Evolutionary conservation across 2,888 invertebrate genomes (phyloP).

Genomic region (Ganaspis brasiliensis): DNA sequence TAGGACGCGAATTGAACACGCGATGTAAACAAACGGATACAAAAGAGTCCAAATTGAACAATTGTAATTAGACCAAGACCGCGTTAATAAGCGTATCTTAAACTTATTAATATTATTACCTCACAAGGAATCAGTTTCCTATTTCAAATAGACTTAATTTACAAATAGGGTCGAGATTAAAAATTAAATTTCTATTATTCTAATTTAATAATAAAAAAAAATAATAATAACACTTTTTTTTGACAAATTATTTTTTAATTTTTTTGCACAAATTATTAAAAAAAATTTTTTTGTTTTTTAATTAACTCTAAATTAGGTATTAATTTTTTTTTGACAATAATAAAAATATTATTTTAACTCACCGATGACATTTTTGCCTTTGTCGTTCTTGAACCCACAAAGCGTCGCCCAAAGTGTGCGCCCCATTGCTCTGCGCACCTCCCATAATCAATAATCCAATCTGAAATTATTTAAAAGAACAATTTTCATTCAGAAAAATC

Average conservation of each 20-base stretch:
- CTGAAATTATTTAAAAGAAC: conserved; percentile 44
- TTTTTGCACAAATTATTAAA: no score
- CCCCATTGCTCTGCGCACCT: conserved; percentile 75
- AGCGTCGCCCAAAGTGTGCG: conserved; percentile 77
- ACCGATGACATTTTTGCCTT: conserved; percentile 75
- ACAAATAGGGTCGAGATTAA: conserved; percentile 22
- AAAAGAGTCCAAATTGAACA: conserved; percentile 50
- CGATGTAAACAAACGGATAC: conserved; percentile 41
- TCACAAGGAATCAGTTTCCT: conserved; percentile 29
- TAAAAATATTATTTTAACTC: conserved; percentile 55
- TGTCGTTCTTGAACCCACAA: conserved; percentile 78
- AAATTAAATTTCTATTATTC: not conserved
- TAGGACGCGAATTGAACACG: conserved; percentile 20
- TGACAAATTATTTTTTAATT: not conserved
- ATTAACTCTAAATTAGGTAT: no score
- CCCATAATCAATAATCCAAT: conserved; percentile 69
- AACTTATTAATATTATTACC: conserved; percentile 19
- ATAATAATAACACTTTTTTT: not conserved
- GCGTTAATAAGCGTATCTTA: conserved; percentile 74
- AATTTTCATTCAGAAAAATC: not conserved
- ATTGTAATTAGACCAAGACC: conserved; percentile 78
- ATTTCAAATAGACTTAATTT: conserved; percentile 21
- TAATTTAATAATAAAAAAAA: not conserved
- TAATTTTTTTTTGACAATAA: no score
- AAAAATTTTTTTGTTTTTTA: no score